Conservation (phyloP, 2,113 vertebrate species). For the Paradoxurus hermaphroditus region DNA sequence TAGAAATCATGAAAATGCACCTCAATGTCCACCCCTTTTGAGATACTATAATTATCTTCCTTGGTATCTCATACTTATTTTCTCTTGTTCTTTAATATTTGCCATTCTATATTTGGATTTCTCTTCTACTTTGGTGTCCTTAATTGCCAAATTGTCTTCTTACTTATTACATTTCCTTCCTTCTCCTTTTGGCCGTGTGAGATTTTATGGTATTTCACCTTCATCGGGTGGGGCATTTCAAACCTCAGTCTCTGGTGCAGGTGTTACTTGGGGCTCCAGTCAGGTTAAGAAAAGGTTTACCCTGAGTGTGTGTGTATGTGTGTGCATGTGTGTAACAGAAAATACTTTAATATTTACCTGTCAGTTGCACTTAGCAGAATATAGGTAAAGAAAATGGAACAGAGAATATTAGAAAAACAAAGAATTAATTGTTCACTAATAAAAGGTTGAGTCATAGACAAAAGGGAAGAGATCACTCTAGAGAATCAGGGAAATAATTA, state of each 20-base stretch:
- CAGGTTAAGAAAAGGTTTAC: not conserved
- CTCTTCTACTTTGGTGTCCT: not conserved
- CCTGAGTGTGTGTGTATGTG: not conserved
- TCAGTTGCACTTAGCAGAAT: not conserved
- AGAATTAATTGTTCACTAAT: slow-evolving; percentile 53
- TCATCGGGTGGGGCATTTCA: not conserved
- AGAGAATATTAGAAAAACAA: not conserved
- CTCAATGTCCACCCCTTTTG: not conserved
- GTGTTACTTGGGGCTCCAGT: not conserved
- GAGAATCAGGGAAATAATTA: slow-evolving; percentile 61
- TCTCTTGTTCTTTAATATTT: not conserved
- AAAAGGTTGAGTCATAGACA: slow-evolving; percentile 53
- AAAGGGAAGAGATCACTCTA: slow-evolving; percentile 37
- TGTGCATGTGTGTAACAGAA: not conserved
- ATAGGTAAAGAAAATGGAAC: slow-evolving; percentile 30
- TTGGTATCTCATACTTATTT: not conserved
- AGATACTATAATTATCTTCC: not conserved
- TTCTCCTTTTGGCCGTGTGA: not conserved
- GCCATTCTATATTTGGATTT: not conserved
- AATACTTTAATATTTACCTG: slow-evolving; percentile 12
- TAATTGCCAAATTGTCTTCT: not conserved
- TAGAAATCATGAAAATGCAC: not conserved
- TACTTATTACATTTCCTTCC: not conserved
- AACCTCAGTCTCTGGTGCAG: not conserved
- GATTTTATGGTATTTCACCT: not conserved